These are phyloP conservation scores for Athetis lepigone DNA, from an alignment of 2,888 invertebrate genomes.

Conservation along the genomic window DNA sequence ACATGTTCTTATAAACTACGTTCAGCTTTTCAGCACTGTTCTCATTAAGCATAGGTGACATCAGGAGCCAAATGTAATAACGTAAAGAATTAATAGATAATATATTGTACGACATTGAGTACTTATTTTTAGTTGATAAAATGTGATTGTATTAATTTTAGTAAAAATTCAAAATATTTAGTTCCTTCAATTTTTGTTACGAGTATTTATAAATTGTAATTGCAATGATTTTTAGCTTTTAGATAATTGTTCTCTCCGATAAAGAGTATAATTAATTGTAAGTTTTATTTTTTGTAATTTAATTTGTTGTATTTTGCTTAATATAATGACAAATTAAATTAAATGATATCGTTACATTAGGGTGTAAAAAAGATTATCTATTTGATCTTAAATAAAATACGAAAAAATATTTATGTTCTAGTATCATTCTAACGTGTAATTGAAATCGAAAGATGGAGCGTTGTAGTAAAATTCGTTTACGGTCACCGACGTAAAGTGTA, in stretches of 20 bases:
- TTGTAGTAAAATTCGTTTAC: constrained; percentile 90
- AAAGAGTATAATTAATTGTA: constrained; percentile 86
- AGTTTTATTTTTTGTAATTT: constrained; percentile 84
- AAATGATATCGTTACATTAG: constrained; percentile 90
- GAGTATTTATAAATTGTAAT: constrained; percentile 87
- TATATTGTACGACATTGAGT: constrained; percentile 81
- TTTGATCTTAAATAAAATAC: constrained; percentile 90
- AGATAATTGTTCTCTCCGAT: constrained; percentile 87
- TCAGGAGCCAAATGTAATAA: constrained; percentile 88
- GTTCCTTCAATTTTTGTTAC: constrained; percentile 89
- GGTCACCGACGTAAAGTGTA: constrained; percentile 89
- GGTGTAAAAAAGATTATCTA: constrained; percentile 91
- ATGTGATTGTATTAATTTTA: constrained; percentile 85
- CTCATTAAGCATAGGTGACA: constrained; percentile 73
- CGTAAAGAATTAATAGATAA: constrained; percentile 82
- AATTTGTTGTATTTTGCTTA: constrained; percentile 89
- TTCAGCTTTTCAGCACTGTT: constrained; percentile 71
- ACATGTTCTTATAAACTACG: constrained; percentile 55
- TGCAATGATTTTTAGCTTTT: constrained; percentile 79
- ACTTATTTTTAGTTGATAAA: constrained; percentile 84
- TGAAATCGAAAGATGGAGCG: constrained; percentile 83
- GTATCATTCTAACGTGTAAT: constrained; percentile 89
- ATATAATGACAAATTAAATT: constrained; percentile 90
- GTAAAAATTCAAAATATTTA: constrained; percentile 86
- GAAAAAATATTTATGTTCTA: constrained; percentile 91